Percentiles rank a stretch among this genome's conserved stretches.
phyloP scores from a whole-genome alignment of 2,113 vertebrate species.

The Eleginops maclovinus region DNA sequence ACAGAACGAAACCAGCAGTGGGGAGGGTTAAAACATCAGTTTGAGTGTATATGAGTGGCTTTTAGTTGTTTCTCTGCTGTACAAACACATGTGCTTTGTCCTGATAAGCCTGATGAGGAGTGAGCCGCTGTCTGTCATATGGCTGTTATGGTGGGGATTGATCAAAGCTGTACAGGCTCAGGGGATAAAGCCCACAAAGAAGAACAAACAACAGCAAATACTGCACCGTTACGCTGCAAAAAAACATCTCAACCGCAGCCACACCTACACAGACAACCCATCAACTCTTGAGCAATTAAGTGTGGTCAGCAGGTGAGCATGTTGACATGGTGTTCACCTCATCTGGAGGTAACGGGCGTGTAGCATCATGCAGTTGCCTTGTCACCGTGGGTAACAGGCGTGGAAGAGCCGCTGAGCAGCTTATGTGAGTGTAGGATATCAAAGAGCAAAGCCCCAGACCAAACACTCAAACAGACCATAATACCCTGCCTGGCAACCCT shows the following conservation, averaged over 20 bases:
- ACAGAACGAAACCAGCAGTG: constrained; percentile 21
- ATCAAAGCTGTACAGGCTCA: constrained; percentile 69
- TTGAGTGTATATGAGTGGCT: constrained; percentile 63
- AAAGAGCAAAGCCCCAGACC: constrained; percentile 80
- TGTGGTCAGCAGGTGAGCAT: constrained; percentile 25
- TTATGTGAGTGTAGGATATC: constrained; percentile 78
- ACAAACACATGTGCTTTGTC: constrained; percentile 76
- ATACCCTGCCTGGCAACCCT: constrained; percentile 72
- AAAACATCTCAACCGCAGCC: constrained; percentile 14
- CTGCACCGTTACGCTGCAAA: constrained; percentile 1
- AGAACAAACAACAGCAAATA: constrained; percentile 32
- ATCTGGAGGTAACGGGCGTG: constrained; percentile 54
- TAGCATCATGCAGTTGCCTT: constrained; percentile 34
- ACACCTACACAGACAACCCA: constrained; percentile 34
- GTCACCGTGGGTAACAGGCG: constrained; percentile 65
- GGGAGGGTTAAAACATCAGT: constrained; percentile 62
- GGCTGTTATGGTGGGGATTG: constrained; percentile 68
- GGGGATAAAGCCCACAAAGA: constrained; percentile 63
- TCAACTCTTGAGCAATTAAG: constrained; percentile 17
- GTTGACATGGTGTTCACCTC: constrained; percentile 32
- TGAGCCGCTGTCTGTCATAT: constrained; percentile 73
- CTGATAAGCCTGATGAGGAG: constrained; percentile 76
- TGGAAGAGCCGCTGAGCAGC: constrained; percentile 73
- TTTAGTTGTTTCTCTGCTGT: constrained; percentile 58
- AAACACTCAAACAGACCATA: constrained; percentile 76